Evolutionary conservation across 1,140 invertebrate genomes (phyloP).

Genomic region (Trinorchestia longiramus): DNA sequence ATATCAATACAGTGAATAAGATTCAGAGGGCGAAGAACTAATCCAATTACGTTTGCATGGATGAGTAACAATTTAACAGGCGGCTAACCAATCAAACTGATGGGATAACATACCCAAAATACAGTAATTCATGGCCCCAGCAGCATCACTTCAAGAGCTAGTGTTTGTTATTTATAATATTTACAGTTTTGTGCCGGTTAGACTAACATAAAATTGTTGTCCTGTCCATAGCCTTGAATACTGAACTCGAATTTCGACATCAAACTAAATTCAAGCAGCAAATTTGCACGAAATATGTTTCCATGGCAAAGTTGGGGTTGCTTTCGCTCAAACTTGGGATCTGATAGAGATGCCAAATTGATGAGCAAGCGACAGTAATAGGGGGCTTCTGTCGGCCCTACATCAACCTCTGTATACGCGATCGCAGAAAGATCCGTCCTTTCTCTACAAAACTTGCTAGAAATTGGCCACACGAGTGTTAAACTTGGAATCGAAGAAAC

Average conservation of each 20-base stretch:
- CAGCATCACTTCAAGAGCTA: background rate
- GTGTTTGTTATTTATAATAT: background rate
- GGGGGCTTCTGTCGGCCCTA: background rate
- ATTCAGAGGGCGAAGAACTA: background rate
- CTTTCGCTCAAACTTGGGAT: background rate
- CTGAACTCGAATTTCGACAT: background rate
- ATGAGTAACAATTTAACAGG: background rate
- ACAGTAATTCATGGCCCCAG: background rate
- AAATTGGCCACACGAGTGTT: background rate
- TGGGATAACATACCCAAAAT: background rate
- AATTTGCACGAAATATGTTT: background rate
- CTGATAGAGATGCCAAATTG: background rate
- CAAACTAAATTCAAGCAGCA: background rate
- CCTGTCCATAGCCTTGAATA: background rate
- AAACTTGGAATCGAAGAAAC: background rate
- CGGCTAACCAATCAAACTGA: background rate
- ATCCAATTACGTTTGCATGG: background rate
- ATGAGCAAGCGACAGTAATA: conserved; percentile 1
- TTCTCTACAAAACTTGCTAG: background rate
- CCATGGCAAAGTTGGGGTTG: background rate
- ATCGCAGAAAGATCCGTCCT: background rate
- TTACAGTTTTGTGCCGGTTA: background rate
- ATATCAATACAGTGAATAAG: background rate
- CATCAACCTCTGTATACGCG: background rate
- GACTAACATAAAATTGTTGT: background rate